Evolutionary conservation across 2,888 invertebrate species (phyloP), one percentile per base, ranked within the genome.

Genomic region (Penaeus monodon): DNA sequence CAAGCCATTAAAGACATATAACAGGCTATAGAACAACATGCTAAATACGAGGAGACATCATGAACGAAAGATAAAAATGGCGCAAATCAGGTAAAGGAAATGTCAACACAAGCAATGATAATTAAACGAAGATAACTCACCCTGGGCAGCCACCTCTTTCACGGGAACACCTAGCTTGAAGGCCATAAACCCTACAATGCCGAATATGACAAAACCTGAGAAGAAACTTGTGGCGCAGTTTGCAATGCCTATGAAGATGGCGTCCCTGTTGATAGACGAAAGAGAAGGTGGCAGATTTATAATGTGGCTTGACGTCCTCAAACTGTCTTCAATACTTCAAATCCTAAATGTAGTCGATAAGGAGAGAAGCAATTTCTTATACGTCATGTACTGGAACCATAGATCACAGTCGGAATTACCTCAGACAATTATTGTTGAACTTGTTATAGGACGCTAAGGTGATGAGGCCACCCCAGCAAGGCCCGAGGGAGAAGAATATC

Each of bases 401-500:
- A 57, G n/a, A 44, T 70, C 22, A 73, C 49, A 73, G 2, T 29
- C 70, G 20, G 27, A 81, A 78, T 74, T 77, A 90, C 89, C 89
- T 87, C 22, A 91, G 68, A 63, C 89, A 90, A 78, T 90, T 90
- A 77, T 89, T 90, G 82, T 88, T 89, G 77, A 90, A 90, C 44
- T 88, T 88, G 93, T 96, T 97, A 92, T 97, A 97, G 29, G 96
- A 96, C 81, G 96, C 95, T 85, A 97, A 94, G 0, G 96, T 97
- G 84, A 97, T 96, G 24, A 97, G 94, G 68, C 97, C 97, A 81
- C 97, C 97, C 95, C 97, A 96, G 82, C 96, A 96, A 7, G 96
- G 96, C 91, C 96, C 96, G 44, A 97, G 93, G 0, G 97, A 96
- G 92, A 96, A 97, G 93, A 97, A 97, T 91, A 97, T 96, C 92